A percentile compares a stretch with the other conserved stretches of the same genome.
Evolutionary conservation across 2,797 vertebrate genomes (phyloP).

Genomic region (Hozukius guyotensis): DNA sequence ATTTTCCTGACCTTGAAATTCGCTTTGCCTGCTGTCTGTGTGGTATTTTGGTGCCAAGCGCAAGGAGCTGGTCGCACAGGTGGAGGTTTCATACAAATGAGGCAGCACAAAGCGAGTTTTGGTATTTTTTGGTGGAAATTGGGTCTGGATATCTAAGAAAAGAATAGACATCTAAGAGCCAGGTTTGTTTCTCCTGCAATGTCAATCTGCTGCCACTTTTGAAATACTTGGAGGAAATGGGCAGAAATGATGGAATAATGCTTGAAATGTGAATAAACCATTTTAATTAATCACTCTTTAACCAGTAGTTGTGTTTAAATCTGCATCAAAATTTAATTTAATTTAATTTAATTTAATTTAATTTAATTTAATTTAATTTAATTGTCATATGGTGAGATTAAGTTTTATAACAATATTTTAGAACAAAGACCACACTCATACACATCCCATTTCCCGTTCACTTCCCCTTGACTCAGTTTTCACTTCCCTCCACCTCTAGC

Average conservation of each 20-base stretch:
- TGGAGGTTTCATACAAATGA: neutral
- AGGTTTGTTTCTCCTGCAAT: neutral
- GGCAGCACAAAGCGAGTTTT: neutral
- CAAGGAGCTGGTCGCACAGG: neutral
- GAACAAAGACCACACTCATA: too few relatives aligned
- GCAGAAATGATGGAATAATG: neutral
- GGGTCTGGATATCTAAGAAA: neutral
- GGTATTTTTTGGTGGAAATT: neutral
- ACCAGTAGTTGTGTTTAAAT: neutral
- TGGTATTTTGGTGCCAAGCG: neutral
- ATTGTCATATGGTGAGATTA: neutral
- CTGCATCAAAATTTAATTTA: neutral
- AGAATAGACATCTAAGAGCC: neutral
- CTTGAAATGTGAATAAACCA: neutral
- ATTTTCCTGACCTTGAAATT: neutral
- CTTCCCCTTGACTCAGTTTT: neutral
- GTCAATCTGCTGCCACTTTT: neutral
- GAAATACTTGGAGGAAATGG: neutral
- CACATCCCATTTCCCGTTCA: neutral
- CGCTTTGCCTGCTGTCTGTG: neutral
- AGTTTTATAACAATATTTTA: too few relatives aligned
- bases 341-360: too few relatives aligned
- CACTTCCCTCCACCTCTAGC: neutral
- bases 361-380: neutral
- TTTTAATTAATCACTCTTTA: neutral